Conservation (phyloP, 2,888 invertebrate species). For the Heteromyza rotundicornis region DNA sequence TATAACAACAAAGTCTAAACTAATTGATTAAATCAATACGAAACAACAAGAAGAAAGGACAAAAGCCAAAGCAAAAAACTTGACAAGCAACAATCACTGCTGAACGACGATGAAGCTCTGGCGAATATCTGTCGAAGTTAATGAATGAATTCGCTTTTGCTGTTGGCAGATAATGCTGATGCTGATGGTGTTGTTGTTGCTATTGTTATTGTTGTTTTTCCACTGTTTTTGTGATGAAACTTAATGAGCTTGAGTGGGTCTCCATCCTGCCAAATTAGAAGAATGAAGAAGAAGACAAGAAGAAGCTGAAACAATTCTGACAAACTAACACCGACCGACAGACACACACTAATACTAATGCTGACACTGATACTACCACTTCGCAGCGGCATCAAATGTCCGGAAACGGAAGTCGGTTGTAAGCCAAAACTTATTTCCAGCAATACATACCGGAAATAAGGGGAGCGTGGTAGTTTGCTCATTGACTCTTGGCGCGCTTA, state of each 20-base stretch:
- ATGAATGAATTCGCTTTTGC: background rate
- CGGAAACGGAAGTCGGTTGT: conserved; percentile 1
- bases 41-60: background rate
- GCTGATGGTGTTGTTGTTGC: background rate
- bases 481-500: too few species aligned
- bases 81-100: background rate
- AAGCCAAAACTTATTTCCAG: background rate
- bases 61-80: background rate
- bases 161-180: background rate
- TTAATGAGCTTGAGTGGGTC: conserved; percentile 4
- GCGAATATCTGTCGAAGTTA: background rate
- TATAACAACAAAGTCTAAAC: background rate
- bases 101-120: background rate
- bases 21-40: background rate
- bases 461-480: too few species aligned
- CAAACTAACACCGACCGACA: background rate
- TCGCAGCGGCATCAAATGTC: background rate
- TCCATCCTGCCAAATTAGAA: too few species aligned
- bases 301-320: background rate
- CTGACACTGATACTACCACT: background rate
- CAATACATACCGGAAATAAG: background rate
- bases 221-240: background rate
- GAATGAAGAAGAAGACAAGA: too few species aligned
- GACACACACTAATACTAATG: background rate
- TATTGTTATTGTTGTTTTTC: background rate